Evolutionary conservation across 2,888 invertebrate species (phyloP).

Genomic region (Leucozona laternaria): DNA sequence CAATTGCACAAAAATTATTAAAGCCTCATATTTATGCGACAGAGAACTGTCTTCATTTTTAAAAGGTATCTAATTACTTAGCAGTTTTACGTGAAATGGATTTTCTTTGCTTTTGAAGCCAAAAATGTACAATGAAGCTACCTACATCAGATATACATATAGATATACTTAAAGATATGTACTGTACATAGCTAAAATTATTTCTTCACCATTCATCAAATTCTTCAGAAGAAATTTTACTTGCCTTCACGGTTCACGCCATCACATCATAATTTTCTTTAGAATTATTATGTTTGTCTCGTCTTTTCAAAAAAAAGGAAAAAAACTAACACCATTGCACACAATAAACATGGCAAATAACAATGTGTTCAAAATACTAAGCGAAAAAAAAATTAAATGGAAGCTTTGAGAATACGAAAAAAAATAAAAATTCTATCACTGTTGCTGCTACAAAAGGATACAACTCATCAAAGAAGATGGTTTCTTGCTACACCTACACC

Average conservation of each 20-base stretch:
- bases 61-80: slow-evolving; percentile 22
- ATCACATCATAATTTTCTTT: slow-evolving; percentile 16
- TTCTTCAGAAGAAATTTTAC: neutral
- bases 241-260: slow-evolving; percentile 1
- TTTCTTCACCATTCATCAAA: slow-evolving; percentile 8
- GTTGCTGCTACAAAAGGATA: slow-evolving; percentile 60
- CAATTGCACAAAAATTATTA: neutral
- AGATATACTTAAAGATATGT: too few relatives aligned
- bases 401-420: slow-evolving; percentile 2
- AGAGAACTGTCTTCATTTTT: neutral
- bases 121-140: neutral
- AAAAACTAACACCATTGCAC: slow-evolving; percentile 11
- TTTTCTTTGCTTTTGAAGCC: neutral
- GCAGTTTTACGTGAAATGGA: neutral
- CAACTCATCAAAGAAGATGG: slow-evolving; percentile 65
- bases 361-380: slow-evolving; percentile 28
- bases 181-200: neutral
- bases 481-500: neutral
- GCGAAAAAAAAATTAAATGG: neutral
- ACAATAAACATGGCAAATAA: slow-evolving; percentile 29
- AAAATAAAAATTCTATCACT: slow-evolving; percentile 54
- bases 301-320: slow-evolving; percentile 26
- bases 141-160: too few relatives aligned
- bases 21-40: neutral
- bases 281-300: slow-evolving; percentile 58